These are phyloP conservation scores for Podilymbus podiceps DNA, from an alignment of 2,113 vertebrate genomes.

Conservation along the genomic window DNA sequence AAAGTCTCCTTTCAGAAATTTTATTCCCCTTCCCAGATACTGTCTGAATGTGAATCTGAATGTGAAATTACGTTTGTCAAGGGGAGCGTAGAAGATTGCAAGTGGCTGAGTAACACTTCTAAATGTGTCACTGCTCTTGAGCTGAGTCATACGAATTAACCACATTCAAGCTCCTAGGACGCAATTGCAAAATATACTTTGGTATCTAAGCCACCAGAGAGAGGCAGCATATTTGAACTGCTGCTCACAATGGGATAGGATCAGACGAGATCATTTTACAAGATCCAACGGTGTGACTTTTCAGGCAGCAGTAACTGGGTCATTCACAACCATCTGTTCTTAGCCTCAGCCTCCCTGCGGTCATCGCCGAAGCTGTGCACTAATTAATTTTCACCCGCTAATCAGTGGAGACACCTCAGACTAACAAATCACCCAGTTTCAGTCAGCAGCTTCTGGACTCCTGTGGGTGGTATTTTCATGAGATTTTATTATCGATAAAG, in stretches of 20 bases:
- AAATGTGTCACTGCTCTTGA: neutral
- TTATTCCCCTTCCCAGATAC: neutral
- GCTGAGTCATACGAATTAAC: neutral
- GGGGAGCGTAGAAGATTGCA: neutral
- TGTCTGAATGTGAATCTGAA: neutral
- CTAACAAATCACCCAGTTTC: neutral
- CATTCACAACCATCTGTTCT: slow-evolving; percentile 47
- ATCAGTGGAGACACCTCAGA: neutral
- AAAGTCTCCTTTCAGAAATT: neutral
- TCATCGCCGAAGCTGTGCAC: neutral
- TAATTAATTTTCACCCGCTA: slow-evolving; percentile 39
- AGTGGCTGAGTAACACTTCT: neutral
- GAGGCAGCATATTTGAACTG: slow-evolving; percentile 8
- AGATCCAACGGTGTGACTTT: neutral
- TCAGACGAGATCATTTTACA: neutral
- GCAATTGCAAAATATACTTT: neutral
- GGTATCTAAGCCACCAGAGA: neutral
- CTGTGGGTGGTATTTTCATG: neutral
- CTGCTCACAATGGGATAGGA: neutral
- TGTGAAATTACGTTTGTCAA: neutral
- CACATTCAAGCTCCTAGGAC: neutral
- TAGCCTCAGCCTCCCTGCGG: neutral
- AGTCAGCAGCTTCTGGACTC: neutral
- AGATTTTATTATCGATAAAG: neutral
- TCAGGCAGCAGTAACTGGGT: slow-evolving; percentile 53